Conservation (phyloP, 2,797 vertebrate species). For the Eurystomus glaucurus region DNA sequence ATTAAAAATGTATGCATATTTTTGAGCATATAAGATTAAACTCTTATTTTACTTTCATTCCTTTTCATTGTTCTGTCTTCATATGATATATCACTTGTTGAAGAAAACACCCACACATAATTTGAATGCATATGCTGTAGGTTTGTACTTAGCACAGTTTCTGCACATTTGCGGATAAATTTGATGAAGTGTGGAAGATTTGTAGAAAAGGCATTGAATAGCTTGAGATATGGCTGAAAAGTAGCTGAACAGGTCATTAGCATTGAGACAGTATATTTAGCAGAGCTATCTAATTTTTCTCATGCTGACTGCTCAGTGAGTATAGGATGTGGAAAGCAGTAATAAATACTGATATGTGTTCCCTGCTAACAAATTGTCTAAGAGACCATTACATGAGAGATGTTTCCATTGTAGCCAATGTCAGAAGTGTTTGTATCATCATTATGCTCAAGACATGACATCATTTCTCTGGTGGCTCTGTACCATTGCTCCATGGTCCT, state of each 20-base stretch:
- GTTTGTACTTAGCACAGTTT: neutral
- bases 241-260: neutral
- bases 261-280: constrained; percentile 6
- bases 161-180: neutral
- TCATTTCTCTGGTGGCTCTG: neutral
- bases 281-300: constrained; percentile 28
- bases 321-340: neutral
- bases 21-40: neutral
- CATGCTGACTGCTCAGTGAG: neutral
- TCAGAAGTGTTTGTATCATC: neutral
- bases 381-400: neutral
- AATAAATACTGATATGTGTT: neutral
- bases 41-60: neutral
- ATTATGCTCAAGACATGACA: neutral
- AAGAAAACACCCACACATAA: neutral
- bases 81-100: neutral
- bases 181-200: neutral
- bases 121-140: neutral
- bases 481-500: neutral
- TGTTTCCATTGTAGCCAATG: neutral
- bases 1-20: neutral
- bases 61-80: neutral
- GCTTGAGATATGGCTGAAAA: neutral
- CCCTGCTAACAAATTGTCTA: neutral
- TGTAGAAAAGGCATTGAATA: neutral